Conservation (phyloP, 2,888 invertebrate genomes). For the Drosophila kokeensis region DNA sequence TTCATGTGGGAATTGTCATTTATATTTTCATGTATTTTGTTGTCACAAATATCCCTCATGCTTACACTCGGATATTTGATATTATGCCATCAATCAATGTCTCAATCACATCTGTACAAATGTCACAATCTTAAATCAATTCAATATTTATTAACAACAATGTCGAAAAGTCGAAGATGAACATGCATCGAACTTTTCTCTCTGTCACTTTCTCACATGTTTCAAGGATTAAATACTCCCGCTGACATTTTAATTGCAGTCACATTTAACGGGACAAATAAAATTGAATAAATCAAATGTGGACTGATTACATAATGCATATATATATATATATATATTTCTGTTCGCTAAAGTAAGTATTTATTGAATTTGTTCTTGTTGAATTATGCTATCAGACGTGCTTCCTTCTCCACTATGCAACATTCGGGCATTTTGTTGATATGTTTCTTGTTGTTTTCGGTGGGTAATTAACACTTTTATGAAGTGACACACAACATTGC, state of each 20-base stretch:
- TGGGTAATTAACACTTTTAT: slow-evolving; percentile 67
- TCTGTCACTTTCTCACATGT: not conserved
- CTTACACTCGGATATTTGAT: slow-evolving; percentile 13
- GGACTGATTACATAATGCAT: not conserved
- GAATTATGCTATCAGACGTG: not conserved
- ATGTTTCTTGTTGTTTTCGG: slow-evolving; percentile 29
- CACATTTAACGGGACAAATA: not conserved
- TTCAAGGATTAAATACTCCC: slow-evolving; percentile 2
- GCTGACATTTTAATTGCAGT: not conserved
- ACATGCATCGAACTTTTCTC: slow-evolving; percentile 44
- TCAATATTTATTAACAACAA: slow-evolving; percentile 65
- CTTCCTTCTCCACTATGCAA: not conserved
- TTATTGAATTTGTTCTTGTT: not conserved
- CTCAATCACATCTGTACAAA: slow-evolving; percentile 14
- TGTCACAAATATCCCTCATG: not conserved
- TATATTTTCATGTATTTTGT: not conserved
- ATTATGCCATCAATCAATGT: slow-evolving; percentile 52
- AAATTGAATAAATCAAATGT: not conserved
- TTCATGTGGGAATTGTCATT: not conserved
- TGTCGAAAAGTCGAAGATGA: slow-evolving; percentile 20
- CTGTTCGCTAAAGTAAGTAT: not conserved
- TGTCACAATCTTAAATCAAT: slow-evolving; percentile 58
- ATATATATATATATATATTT: not conserved
- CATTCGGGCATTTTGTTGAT: not conserved
- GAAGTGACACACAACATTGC: slow-evolving; percentile 49